Conservation (phyloP, 2,113 vertebrate species). For the Athene noctua region DNA sequence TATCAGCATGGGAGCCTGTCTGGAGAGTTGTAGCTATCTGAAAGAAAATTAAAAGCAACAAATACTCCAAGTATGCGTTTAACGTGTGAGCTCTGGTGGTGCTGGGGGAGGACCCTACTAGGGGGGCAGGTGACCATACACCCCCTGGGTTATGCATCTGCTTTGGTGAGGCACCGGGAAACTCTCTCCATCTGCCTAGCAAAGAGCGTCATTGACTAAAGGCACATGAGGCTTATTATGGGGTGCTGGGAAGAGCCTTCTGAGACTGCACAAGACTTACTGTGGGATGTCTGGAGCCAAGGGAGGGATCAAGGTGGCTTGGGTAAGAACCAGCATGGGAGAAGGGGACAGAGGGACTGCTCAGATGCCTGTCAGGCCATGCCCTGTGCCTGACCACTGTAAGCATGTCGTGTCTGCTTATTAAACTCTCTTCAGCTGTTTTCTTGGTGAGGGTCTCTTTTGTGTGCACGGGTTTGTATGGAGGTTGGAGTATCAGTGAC, state of each 20-base stretch:
- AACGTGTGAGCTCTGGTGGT: background rate
- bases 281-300: background rate
- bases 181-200: background rate
- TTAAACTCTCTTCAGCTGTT: background rate
- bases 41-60: background rate
- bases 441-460: background rate
- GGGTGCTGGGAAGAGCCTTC: background rate
- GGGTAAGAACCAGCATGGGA: background rate
- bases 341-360: background rate
- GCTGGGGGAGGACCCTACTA: background rate
- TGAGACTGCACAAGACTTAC: background rate
- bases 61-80: background rate
- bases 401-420: accelerated
- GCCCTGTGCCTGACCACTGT: background rate
- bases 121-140: no score
- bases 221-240: background rate
- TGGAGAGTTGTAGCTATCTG: background rate
- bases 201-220: background rate
- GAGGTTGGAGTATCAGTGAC: accelerated
- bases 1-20: accelerated
- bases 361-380: accelerated
- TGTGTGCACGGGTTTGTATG: accelerated
- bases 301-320: background rate
- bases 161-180: background rate
- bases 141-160: background rate